Percentiles rank a stretch among this genome's conserved stretches.
These are phyloP conservation scores for Todus mexicanus DNA, from an alignment of 2,797 vertebrate species.

Conservation along the genomic window DNA sequence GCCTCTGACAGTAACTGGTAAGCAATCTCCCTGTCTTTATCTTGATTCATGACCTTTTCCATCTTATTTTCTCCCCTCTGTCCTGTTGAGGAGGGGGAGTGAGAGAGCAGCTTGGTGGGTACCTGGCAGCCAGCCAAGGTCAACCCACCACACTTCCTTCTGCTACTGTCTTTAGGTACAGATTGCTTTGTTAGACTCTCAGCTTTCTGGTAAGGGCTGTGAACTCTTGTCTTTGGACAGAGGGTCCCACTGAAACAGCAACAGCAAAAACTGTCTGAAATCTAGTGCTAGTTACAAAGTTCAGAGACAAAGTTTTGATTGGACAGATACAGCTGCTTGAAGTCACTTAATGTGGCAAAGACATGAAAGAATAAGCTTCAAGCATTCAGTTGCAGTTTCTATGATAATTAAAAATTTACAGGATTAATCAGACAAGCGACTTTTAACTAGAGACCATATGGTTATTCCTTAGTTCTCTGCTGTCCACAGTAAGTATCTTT, in stretches of 20 bases:
- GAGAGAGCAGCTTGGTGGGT: neutral
- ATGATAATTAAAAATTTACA: neutral
- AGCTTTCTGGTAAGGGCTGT: neutral
- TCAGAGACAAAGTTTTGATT: neutral
- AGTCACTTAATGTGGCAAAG: neutral
- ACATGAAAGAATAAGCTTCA: neutral
- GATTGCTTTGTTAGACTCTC: neutral
- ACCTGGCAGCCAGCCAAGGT: neutral
- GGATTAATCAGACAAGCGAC: neutral
- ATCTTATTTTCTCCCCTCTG: neutral
- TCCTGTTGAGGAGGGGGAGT: neutral
- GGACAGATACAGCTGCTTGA: neutral
- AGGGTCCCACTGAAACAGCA: neutral
- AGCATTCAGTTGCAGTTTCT: neutral
- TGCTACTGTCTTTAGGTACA: neutral
- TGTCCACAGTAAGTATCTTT: neutral
- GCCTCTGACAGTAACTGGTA: neutral
- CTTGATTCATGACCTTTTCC: neutral
- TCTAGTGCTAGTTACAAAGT: neutral
- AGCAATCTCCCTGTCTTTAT: neutral
- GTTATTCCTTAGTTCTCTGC: neutral
- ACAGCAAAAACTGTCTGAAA: neutral
- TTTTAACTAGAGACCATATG: neutral
- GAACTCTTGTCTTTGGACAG: neutral
- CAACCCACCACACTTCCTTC: neutral